Evolutionary conservation across 2,888 invertebrate genomes (phyloP).

Genomic region (Diarsia rubi): DNA sequence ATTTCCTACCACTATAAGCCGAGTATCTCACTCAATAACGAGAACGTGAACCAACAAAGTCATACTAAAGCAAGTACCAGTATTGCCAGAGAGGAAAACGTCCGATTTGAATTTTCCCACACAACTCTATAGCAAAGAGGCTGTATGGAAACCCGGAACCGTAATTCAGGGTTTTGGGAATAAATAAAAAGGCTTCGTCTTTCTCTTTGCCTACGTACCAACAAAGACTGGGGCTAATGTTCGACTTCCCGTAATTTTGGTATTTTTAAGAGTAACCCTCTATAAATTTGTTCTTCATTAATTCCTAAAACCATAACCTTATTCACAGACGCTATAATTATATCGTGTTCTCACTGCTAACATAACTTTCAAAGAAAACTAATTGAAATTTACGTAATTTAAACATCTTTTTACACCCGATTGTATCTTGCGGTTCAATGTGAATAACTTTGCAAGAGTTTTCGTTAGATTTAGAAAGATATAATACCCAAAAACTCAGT

Average conservation of each 20-base stretch:
- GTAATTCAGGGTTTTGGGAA: conserved; percentile 41
- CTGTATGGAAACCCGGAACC: conserved; percentile 31
- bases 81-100: conserved; percentile 43
- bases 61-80: conserved; percentile 32
- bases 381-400: not conserved
- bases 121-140: conserved; percentile 36
- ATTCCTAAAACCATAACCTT: not conserved
- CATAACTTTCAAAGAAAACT: not conserved
- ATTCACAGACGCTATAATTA: not conserved
- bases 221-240: conserved; percentile 30
- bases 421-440: conserved; percentile 17
- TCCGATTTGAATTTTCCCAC: conserved; percentile 54
- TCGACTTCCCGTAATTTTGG: conserved; percentile 24
- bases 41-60: conserved; percentile 35
- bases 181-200: conserved; percentile 33
- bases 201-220: conserved; percentile 21
- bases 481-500: conserved; percentile 28
- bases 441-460: conserved; percentile 12
- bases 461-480: conserved; percentile 18
- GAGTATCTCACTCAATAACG: conserved; percentile 26
- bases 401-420: conserved; percentile 6
- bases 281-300: conserved; percentile 3
- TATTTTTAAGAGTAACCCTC: not conserved
- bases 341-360: not conserved
- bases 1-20: not conserved